Conservation (phyloP, 2,113 vertebrate genomes). For the Australoheros scitulus region DNA sequence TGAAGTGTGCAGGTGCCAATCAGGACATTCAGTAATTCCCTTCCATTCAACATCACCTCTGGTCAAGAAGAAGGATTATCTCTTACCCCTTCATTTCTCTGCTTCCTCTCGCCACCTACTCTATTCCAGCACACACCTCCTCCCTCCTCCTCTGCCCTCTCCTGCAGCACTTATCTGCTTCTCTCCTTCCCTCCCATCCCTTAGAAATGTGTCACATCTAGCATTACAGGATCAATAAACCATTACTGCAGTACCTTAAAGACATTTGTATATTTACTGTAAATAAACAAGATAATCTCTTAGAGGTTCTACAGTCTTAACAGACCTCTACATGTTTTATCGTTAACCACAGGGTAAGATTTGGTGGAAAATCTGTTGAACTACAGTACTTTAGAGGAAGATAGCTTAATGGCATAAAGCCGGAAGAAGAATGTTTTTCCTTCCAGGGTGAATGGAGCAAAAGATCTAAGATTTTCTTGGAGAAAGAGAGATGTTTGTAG, state of each 20-base stretch:
- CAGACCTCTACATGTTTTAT: not conserved
- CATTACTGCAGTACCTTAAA: conserved; percentile 30
- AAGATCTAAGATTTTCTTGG: conserved; percentile 2
- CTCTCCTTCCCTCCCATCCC: not conserved
- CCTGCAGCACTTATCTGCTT: not conserved
- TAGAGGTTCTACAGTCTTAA: not conserved
- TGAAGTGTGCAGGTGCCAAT: conserved; percentile 57
- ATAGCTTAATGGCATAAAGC: not conserved
- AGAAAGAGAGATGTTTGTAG: not conserved
- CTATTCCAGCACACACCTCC: conserved; percentile 10
- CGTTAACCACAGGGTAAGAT: not conserved
- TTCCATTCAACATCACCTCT: conserved; percentile 40
- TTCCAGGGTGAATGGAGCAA: conserved; percentile 4
- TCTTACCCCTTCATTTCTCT: conserved; percentile 36
- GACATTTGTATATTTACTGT: conserved; percentile 41
- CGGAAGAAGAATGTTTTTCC: not conserved
- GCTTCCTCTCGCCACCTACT: conserved; percentile 25
- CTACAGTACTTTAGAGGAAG: not conserved
- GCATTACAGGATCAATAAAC: conserved; percentile 37
- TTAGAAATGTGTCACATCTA: conserved; percentile 4
- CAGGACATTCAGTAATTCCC: conserved; percentile 64
- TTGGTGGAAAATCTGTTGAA: conserved; percentile 12
- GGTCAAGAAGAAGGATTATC: conserved; percentile 66
- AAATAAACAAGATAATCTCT: conserved; percentile 31
- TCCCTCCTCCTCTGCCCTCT: not conserved